phyloP scores from a whole-genome alignment of 2,113 vertebrate genomes.

The Nibea coibor region DNA sequence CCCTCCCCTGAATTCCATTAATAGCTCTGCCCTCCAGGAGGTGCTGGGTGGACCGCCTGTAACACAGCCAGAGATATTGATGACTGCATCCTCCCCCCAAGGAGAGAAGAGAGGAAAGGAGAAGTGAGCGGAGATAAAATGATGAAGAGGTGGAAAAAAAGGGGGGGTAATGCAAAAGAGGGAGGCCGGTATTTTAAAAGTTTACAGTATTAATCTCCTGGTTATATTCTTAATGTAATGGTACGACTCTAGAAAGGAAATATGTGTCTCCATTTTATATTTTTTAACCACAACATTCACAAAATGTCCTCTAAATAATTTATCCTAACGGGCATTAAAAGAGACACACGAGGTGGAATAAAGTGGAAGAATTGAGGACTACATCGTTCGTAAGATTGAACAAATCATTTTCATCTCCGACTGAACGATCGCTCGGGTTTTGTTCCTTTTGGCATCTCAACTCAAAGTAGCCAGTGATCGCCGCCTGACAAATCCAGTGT shows the following conservation, averaged over 20 bases:
- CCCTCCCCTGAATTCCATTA: slow-evolving; percentile 72
- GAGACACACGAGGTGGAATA: slow-evolving; percentile 8
- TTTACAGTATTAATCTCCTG: neutral
- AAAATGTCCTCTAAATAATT: slow-evolving; percentile 2
- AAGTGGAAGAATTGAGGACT: neutral
- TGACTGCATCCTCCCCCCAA: slow-evolving; percentile 48
- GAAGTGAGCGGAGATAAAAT: slow-evolving; percentile 37
- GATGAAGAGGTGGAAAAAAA: slow-evolving; percentile 40
- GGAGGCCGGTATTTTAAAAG: slow-evolving; percentile 5
- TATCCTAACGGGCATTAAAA: slow-evolving; percentile 5
- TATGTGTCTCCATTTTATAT: slow-evolving; percentile 3
- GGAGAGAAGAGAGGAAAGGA: slow-evolving; percentile 25
- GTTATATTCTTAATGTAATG: neutral
- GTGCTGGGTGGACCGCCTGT: slow-evolving; percentile 56
- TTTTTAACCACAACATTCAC: neutral
- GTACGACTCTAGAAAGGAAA: neutral
- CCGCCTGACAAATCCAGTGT: slow-evolving; percentile 30
- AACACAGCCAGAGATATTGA: slow-evolving; percentile 70
- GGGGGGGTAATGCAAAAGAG: slow-evolving; percentile 15
- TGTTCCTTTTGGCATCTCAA: slow-evolving; percentile 27
- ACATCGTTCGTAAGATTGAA: neutral
- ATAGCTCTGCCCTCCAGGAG: slow-evolving; percentile 78
- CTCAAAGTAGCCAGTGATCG: neutral
- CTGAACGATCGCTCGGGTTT: slow-evolving; percentile 20
- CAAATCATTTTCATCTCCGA: slow-evolving; percentile 20